Percentiles rank a stretch among this genome's conserved stretches.
Conservation (phyloP, 2,113 vertebrate genomes). For the Elaphurus davidianus region DNA sequence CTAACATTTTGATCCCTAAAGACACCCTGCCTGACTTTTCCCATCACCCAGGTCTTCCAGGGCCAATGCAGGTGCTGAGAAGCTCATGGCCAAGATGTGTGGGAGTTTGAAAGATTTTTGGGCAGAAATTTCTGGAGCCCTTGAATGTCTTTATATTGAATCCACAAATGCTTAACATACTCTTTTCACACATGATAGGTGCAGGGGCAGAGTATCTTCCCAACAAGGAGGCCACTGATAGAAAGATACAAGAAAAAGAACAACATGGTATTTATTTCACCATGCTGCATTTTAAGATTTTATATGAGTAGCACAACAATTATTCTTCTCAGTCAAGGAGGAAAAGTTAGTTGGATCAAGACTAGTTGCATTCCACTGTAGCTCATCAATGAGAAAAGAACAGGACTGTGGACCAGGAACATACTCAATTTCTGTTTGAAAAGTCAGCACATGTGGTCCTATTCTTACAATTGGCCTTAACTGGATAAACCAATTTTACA, state of each 20-base stretch:
- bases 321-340: slow-evolving; percentile 65
- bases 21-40: neutral
- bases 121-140: neutral
- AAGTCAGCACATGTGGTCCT: neutral
- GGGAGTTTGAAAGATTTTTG: neutral
- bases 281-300: neutral
- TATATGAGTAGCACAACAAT: slow-evolving; percentile 59
- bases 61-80: neutral
- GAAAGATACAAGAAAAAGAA: neutral
- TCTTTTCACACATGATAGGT: neutral
- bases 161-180: neutral
- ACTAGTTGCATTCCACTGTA: neutral
- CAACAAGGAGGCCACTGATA: neutral
- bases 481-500: slow-evolving; percentile 63
- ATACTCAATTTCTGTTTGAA: slow-evolving; percentile 37
- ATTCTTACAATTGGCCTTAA: neutral
- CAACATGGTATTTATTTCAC: neutral
- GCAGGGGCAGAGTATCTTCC: neutral
- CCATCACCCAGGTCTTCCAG: neutral
- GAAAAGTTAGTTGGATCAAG: slow-evolving; percentile 65
- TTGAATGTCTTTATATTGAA: neutral
- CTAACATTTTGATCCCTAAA: neutral
- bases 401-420: slow-evolving; percentile 39
- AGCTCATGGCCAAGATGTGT: neutral
- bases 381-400: slow-evolving; percentile 59